These are phyloP conservation scores for Sphaerodactylus townsendi DNA, from an alignment of 2,113 vertebrate species.

Conservation along the genomic window DNA sequence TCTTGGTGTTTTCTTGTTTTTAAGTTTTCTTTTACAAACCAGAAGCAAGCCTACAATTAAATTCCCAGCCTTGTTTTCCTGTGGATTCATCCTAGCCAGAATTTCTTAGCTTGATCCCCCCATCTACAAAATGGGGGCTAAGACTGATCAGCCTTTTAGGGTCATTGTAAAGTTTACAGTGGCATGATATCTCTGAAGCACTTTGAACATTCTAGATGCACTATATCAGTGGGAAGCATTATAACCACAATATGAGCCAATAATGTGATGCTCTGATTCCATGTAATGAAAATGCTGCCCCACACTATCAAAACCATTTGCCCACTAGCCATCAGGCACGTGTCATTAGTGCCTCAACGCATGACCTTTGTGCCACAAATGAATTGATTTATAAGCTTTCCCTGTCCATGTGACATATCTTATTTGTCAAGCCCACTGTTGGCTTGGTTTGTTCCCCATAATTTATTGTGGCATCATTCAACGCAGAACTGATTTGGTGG, in stretches of 20 bases:
- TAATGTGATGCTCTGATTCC: background rate
- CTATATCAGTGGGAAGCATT: background rate
- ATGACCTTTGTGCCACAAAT: slow-evolving; percentile 32
- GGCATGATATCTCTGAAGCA: background rate
- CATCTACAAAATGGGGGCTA: no score
- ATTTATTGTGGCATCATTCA: slow-evolving; percentile 46
- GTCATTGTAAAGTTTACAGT: background rate
- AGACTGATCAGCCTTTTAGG: background rate
- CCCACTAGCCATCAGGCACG: slow-evolving; percentile 8
- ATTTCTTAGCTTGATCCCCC: no score
- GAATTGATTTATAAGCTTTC: slow-evolving; percentile 52
- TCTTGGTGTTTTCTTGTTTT: background rate
- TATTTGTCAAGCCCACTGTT: slow-evolving; percentile 19
- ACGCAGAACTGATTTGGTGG: slow-evolving; percentile 33
- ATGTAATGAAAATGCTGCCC: background rate
- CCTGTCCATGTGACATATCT: slow-evolving; percentile 19
- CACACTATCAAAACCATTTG: slow-evolving; percentile 8
- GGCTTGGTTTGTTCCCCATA: slow-evolving; percentile 38
- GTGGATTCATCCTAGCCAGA: no score
- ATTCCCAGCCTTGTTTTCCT: no score
- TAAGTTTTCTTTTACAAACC: background rate
- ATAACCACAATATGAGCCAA: background rate
- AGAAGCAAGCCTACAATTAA: background rate
- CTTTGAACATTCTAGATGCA: background rate
- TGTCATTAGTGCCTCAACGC: slow-evolving; percentile 34